These are phyloP conservation scores for Rhingia rostrata DNA, from an alignment of 2,888 invertebrate genomes.

Conservation along the genomic window DNA sequence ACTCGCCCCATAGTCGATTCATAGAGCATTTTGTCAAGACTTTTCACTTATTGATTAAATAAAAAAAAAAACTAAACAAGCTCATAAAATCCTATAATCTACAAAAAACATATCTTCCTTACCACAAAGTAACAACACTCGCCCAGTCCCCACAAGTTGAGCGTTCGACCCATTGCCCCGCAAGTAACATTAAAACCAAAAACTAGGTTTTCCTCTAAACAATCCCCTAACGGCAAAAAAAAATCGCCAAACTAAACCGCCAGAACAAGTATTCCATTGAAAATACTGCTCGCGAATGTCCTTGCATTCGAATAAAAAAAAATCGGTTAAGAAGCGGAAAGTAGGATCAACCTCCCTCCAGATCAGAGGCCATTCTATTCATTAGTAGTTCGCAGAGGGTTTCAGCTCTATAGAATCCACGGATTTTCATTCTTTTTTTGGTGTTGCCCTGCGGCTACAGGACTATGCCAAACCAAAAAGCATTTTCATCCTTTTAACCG, in stretches of 20 bases:
- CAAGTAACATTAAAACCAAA: slow-evolving; percentile 39
- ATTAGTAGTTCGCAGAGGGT: slow-evolving; percentile 39
- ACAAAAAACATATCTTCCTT: no score
- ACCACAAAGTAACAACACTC: slow-evolving; percentile 12
- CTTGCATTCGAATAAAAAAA: slow-evolving; percentile 50
- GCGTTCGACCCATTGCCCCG: slow-evolving; percentile 36
- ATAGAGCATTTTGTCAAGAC: no score
- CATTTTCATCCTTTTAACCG: slow-evolving; percentile 62
- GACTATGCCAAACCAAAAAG: slow-evolving; percentile 57
- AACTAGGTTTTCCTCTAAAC: slow-evolving; percentile 50
- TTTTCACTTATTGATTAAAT: not conserved
- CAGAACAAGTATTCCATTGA: slow-evolving; percentile 38
- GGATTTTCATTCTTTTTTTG: slow-evolving; percentile 41
- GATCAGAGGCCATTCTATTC: slow-evolving; percentile 49
- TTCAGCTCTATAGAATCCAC: slow-evolving; percentile 31
- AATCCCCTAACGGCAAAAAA: slow-evolving; percentile 28
- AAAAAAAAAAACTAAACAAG: not conserved
- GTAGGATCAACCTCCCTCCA: slow-evolving; percentile 3
- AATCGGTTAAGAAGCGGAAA: slow-evolving; percentile 39
- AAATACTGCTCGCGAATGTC: slow-evolving; percentile 24
- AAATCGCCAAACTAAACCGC: not conserved
- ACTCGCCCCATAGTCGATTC: no score
- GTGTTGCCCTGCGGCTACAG: slow-evolving; percentile 40
- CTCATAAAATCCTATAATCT: no score
- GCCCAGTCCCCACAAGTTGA: not conserved